phyloP scores from a whole-genome alignment of 2,797 vertebrate genomes.

The Crenichthys baileyi region DNA sequence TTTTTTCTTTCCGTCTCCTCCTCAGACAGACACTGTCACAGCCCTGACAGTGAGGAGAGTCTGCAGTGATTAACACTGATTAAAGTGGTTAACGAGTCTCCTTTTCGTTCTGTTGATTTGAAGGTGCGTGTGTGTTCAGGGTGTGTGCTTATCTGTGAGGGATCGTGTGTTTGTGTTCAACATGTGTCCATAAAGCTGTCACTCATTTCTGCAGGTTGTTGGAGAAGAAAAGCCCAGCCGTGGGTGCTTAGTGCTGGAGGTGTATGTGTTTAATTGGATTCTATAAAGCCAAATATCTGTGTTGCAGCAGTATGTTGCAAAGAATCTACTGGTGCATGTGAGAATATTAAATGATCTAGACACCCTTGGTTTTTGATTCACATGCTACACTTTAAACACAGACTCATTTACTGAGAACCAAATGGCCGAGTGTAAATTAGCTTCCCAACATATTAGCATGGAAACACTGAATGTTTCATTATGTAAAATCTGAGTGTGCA shows the following conservation, averaged over 20 bases:
- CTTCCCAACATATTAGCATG: conserved; percentile 25
- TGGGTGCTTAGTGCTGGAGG: conserved; percentile 50
- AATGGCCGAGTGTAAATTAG: conserved; percentile 27
- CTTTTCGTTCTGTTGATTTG: conserved; percentile 60
- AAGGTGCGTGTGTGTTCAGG: conserved; percentile 27
- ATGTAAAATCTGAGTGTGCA: background rate
- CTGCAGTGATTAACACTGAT: conserved; percentile 82
- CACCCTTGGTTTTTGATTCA: conserved; percentile 46
- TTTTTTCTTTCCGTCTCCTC: conserved; percentile 21
- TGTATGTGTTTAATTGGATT: conserved; percentile 44
- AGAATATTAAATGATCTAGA: conserved; percentile 19
- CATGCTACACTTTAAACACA: conserved; percentile 32
- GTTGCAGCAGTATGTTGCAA: background rate
- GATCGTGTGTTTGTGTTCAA: conserved; percentile 28
- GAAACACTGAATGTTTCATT: conserved; percentile 11
- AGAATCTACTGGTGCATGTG: background rate
- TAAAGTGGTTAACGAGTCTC: conserved; percentile 76
- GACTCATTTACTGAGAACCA: conserved; percentile 2
- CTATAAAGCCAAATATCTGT: background rate
- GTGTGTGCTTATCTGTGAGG: conserved; percentile 20
- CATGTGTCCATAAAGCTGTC: conserved; percentile 59
- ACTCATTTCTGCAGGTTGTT: conserved; percentile 46
- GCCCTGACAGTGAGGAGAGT: conserved; percentile 69
- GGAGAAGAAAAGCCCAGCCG: conserved; percentile 60
- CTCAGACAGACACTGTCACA: conserved; percentile 61